Evolutionary conservation across 2,888 invertebrate species (phyloP).

Genomic region (Cremastinae sp.): DNA sequence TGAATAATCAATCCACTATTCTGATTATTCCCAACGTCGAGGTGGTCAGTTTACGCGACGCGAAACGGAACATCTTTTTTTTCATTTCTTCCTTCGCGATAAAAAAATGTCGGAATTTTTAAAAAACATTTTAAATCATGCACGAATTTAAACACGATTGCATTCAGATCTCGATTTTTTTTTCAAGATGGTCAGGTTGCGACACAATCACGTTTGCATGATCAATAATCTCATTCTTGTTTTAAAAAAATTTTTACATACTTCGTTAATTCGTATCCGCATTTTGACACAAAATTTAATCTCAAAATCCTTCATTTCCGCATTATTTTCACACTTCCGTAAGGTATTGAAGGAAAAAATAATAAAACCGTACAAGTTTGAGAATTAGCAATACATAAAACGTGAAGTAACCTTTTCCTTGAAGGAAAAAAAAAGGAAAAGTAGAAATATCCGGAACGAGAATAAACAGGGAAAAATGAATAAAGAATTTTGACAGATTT

Average conservation of each 20-base stretch:
- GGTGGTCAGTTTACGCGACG: constrained; percentile 39
- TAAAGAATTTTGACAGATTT: no score
- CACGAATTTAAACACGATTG: no score
- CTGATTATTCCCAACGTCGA: constrained; percentile 25
- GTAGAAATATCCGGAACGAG: neutral
- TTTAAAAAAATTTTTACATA: neutral
- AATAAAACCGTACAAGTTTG: no score
- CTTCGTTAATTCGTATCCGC: neutral
- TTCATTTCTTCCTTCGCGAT: neutral
- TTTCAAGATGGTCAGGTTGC: constrained; percentile 34
- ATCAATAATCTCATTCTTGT: constrained; percentile 7
- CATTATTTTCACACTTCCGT: no score
- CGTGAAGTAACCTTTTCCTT: no score
- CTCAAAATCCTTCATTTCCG: neutral
- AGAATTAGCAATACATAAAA: no score
- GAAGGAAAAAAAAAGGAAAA: neutral
- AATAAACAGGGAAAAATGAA: no score
- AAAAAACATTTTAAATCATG: constrained; percentile 15
- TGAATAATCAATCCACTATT: constrained; percentile 34
- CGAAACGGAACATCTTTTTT: no score
- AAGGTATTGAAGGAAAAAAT: no score
- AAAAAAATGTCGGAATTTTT: neutral
- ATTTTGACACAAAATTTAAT: neutral
- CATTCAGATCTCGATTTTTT: constrained; percentile 26
- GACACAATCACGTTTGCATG: neutral